Evolutionary conservation across 2,113 vertebrate species (phyloP).

Genomic region (Plecotus auritus): DNA sequence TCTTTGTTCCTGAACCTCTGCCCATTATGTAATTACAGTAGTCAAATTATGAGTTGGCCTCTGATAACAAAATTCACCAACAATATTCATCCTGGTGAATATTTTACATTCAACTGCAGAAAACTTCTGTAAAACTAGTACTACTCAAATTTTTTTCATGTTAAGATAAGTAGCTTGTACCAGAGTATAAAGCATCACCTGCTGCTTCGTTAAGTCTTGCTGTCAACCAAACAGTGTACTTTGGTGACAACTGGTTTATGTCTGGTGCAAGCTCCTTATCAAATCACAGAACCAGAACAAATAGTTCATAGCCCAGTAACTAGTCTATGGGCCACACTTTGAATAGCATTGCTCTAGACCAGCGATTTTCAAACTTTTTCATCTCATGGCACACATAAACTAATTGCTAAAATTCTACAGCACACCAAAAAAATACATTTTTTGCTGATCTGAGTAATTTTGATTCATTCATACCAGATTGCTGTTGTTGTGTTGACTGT

Average conservation of each 20-base stretch:
- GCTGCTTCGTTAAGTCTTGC: neutral
- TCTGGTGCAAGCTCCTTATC: neutral
- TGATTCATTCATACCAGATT: neutral
- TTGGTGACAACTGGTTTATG: neutral
- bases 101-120: neutral
- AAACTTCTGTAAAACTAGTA: neutral
- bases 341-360: neutral
- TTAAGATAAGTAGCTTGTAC: neutral
- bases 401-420: neutral
- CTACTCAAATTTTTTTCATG: neutral
- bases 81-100: neutral
- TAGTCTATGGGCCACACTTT: neutral
- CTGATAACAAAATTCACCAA: neutral
- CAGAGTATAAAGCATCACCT: neutral
- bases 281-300: neutral
- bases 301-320: neutral
- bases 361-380: neutral
- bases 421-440: neutral
- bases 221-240: neutral
- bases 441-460: neutral
- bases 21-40: slow-evolving; percentile 31
- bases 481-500: neutral
- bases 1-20: neutral
- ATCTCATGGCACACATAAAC: neutral
- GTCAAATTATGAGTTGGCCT: neutral